Base-by-base conservation (phyloP, 1,140 invertebrate species). In the Apis mellifera region DNA sequence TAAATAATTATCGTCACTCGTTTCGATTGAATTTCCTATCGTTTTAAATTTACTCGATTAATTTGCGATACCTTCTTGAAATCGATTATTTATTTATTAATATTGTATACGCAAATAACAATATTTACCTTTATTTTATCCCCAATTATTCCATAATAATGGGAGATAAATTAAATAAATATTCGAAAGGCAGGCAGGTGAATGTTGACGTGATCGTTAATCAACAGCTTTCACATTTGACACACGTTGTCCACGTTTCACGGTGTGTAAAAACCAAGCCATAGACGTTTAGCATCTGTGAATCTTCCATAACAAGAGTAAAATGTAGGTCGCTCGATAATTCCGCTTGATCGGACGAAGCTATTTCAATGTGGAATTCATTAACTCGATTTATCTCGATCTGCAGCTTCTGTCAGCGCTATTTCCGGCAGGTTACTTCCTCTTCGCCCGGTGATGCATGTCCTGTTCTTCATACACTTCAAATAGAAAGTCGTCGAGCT, bases 321-420 rank as follows among this genome's bases (percentile, higher is more conserved):
- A 86, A 87, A 90, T 82, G 81, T 91, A 82, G 89, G 90, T 91
- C 90, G 84, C 74, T 91, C 89, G 84, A 91, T 90, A 90, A 84
- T 88, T 86, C 60, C 55, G 65, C 66, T 80, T 72, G 83, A 90
- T 89, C 86, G 85, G 82, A 72, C 85, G 75, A 81, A 83, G 84
- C 83, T 91, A 89, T 90, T 90, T 87, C 84, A 84, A 83, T 84
- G 77, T 87, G 73, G 83, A 87, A 89, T 90, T 91, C 86, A 90
- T 91, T 89, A 89, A 84, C 85, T 85, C 85, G 81, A 89, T 90
- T 89, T 90, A 89, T 90, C 85, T 87, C 82, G 77, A 85, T 83
- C 83, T 75, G 66, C 78, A 72, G 86, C 73, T 85, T 76, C 78
- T 78, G 70, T 65, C 62, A 79, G 32, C 64, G 80, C 78, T 89